Conservation (phyloP, 2,888 invertebrate genomes). For the Anagyrus pseudococci region DNA sequence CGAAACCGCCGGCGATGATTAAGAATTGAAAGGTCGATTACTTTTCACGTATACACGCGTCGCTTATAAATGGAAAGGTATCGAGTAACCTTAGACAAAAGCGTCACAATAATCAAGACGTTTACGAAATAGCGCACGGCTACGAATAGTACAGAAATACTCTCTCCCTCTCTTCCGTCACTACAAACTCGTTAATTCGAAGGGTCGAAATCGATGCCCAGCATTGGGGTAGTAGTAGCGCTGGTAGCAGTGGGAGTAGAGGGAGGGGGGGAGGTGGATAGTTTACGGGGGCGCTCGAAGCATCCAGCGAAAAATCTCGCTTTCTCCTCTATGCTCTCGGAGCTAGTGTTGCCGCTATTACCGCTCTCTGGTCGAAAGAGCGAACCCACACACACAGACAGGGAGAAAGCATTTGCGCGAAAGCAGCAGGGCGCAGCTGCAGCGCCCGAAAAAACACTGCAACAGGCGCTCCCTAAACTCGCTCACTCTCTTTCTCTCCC, state of each 20-base stretch:
- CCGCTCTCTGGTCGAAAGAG: too few relatives aligned
- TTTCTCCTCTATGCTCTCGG: too few relatives aligned
- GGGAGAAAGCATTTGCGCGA: slow-evolving; percentile 35
- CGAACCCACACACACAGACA: not conserved
- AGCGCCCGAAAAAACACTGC: slow-evolving; percentile 40
- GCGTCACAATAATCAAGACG: not conserved
- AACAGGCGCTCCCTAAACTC: slow-evolving; percentile 49
- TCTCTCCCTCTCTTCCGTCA: too few relatives aligned
- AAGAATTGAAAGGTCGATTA: not conserved
- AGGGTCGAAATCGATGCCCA: not conserved
- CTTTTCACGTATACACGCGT: not conserved
- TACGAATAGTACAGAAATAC: too few relatives aligned
- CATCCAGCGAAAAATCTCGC: not conserved
- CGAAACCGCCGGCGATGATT: not conserved
- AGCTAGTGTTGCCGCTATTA: too few relatives aligned
- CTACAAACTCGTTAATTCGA: not conserved
- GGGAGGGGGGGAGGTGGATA: too few relatives aligned
- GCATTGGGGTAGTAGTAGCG: not conserved
- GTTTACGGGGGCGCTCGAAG: too few relatives aligned
- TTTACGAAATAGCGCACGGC: too few relatives aligned
- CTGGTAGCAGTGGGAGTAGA: too few relatives aligned
- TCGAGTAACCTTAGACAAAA: too few relatives aligned
- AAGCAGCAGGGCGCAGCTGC: slow-evolving; percentile 43
- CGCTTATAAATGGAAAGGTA: not conserved
- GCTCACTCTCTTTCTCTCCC: too few relatives aligned